A percentile compares a stretch with the other conserved stretches of the same genome.
Conservation (phyloP, 2,113 vertebrate species). For the Nematolebias whitei region DNA sequence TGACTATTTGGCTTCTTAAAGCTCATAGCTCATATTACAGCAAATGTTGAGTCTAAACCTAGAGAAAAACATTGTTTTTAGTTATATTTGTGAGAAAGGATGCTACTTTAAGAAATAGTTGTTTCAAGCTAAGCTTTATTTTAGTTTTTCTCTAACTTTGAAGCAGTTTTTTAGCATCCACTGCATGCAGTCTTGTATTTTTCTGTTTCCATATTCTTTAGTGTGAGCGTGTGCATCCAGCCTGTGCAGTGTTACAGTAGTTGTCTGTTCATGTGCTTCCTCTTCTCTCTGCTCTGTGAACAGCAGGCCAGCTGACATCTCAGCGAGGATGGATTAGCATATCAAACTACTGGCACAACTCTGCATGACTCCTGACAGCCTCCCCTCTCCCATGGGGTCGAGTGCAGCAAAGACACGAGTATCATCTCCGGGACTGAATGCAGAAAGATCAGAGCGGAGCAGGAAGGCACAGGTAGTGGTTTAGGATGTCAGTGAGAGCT, state of each 20-base stretch:
- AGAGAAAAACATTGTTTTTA: no score
- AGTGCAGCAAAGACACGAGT: slow-evolving; percentile 40
- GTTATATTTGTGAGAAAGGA: no score
- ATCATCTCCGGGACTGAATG: slow-evolving; percentile 37
- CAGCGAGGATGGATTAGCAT: slow-evolving; percentile 68
- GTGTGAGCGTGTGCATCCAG: background rate
- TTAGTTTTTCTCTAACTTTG: background rate
- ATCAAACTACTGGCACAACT: slow-evolving; percentile 68
- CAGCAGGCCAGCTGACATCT: slow-evolving; percentile 72
- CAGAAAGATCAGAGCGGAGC: slow-evolving; percentile 21
- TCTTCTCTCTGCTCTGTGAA: slow-evolving; percentile 48
- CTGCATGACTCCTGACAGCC: slow-evolving; percentile 64
- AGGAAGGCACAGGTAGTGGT: slow-evolving; percentile 11
- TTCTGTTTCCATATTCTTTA: background rate
- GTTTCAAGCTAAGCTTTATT: background rate
- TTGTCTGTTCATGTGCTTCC: slow-evolving; percentile 14
- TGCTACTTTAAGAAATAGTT: no score
- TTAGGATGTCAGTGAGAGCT: slow-evolving; percentile 26
- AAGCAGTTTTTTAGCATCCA: background rate
- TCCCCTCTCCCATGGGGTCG: slow-evolving; percentile 48
- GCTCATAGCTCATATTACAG: background rate
- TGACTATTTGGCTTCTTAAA: background rate
- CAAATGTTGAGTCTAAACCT: background rate
- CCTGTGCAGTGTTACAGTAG: slow-evolving; percentile 9
- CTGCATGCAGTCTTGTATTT: background rate